These are phyloP conservation scores for Geococcyx californianus DNA, from an alignment of 2,113 vertebrate genomes.

Conservation along the genomic window DNA sequence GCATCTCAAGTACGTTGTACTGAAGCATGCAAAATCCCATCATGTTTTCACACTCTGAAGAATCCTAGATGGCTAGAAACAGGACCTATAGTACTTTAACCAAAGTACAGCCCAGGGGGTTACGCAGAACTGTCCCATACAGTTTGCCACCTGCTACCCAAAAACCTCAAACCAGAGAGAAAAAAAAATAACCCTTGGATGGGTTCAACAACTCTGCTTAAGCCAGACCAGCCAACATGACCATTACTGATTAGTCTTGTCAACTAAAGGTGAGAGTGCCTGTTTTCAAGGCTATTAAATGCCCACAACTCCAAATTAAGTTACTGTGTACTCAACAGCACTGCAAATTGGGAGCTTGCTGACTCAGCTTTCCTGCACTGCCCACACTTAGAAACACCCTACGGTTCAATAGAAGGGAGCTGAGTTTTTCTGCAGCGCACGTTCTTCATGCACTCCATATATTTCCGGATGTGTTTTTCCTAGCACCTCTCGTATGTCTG, in stretches of 20 bases:
- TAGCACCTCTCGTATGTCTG: not conserved
- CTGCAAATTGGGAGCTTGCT: conserved; percentile 1
- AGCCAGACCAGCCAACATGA: not conserved
- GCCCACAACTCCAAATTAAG: not conserved
- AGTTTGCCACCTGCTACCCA: not conserved
- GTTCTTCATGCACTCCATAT: not conserved
- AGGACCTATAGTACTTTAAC: not conserved
- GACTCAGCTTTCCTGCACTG: not conserved
- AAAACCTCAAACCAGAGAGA: too few species aligned
- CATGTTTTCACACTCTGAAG: not conserved
- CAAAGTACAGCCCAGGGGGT: not conserved
- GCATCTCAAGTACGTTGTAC: not conserved
- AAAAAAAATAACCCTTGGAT: not conserved
- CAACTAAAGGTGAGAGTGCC: not conserved
- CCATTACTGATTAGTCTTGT: not conserved
- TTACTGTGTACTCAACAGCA: not conserved
- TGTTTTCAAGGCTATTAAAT: conserved; percentile 1
- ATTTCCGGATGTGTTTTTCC: not conserved
- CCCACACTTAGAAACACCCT: not conserved
- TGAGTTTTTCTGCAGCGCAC: not conserved
- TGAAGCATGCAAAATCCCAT: not conserved
- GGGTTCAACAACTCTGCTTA: not conserved
- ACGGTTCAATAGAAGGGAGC: not conserved
- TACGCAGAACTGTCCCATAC: not conserved
- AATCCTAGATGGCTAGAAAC: not conserved